A percentile compares a stretch with the other conserved stretches of the same genome.
Evolutionary conservation across 64 coral and sea anemone genomes (phyloP).

Genomic region (Orbicella faveolata): DNA sequence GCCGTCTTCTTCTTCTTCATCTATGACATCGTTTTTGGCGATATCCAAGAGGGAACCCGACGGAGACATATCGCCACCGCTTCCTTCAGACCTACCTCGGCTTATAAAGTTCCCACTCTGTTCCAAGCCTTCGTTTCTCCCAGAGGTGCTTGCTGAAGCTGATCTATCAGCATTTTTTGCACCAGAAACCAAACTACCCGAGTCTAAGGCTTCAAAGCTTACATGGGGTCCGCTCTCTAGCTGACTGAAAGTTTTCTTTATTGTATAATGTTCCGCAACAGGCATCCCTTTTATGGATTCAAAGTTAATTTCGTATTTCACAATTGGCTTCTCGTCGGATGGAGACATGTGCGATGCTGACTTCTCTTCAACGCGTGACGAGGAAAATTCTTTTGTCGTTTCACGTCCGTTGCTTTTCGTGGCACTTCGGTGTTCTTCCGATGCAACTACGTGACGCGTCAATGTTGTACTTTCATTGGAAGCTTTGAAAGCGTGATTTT

Average conservation of each 20-base stretch:
- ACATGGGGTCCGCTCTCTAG: neutral
- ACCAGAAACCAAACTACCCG: too few species aligned
- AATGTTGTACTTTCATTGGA: conserved; percentile 42
- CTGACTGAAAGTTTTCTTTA: neutral
- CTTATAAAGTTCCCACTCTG: too few species aligned
- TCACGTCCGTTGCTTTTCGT: conserved; percentile 23
- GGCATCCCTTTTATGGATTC: neutral
- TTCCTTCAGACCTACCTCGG: neutral
- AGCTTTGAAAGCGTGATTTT: conserved; percentile 1
- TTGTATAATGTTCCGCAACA: conserved; percentile 8
- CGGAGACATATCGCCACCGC: neutral
- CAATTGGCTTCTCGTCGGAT: neutral
- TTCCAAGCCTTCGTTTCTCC: too few species aligned
- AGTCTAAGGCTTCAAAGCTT: neutral
- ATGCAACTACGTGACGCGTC: neutral
- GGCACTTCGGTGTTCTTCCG: conserved; percentile 22
- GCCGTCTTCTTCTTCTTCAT: conserved; percentile 30
- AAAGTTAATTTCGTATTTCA: conserved; percentile 37
- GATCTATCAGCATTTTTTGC: too few species aligned
- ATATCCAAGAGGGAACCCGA: conserved; percentile 15
- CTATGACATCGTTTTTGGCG: conserved; percentile 30
- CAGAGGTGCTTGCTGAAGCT: too few species aligned
- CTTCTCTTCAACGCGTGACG: conserved; percentile 18
- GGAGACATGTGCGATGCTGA: neutral
- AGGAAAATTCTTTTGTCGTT: neutral